Evolutionary conservation across 2,113 vertebrate genomes (phyloP).

Genomic region (Triplophysa tibetana): DNA sequence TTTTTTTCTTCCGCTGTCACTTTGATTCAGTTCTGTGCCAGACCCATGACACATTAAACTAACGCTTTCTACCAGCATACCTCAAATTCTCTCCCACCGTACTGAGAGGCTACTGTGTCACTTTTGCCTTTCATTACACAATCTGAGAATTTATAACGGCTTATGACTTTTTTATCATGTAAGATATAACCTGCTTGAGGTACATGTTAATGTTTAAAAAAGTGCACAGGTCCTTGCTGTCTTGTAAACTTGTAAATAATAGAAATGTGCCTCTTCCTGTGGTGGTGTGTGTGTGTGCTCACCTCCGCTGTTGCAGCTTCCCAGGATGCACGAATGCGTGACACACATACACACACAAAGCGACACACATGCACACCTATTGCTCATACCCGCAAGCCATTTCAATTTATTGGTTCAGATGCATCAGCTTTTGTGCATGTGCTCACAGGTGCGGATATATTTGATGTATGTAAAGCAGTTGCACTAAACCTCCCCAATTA

Average conservation of each 20-base stretch:
- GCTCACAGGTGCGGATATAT: slow-evolving; percentile 32
- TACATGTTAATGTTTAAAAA: background rate
- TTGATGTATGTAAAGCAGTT: background rate
- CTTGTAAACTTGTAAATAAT: slow-evolving; percentile 15
- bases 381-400: slow-evolving; percentile 10
- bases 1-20: slow-evolving; percentile 43
- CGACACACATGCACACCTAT: slow-evolving; percentile 21
- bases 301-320: slow-evolving; percentile 35
- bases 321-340: slow-evolving; percentile 32
- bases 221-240: background rate
- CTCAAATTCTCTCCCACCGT: slow-evolving; percentile 18
- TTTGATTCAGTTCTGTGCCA: slow-evolving; percentile 41
- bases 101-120: slow-evolving; percentile 15
- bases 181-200: background rate
- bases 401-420: slow-evolving; percentile 20
- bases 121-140: background rate
- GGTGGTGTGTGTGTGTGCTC: slow-evolving; percentile 20
- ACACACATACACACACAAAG: slow-evolving; percentile 29
- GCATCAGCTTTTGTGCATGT: slow-evolving; percentile 18
- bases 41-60: slow-evolving; percentile 50
- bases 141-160: slow-evolving; percentile 3
- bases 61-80: slow-evolving; percentile 32
- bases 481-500: background rate
- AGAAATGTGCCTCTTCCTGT: slow-evolving; percentile 19
- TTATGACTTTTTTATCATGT: background rate